Conservation (phyloP, 1,140 invertebrate species). For the Whitmania pigra region DNA sequence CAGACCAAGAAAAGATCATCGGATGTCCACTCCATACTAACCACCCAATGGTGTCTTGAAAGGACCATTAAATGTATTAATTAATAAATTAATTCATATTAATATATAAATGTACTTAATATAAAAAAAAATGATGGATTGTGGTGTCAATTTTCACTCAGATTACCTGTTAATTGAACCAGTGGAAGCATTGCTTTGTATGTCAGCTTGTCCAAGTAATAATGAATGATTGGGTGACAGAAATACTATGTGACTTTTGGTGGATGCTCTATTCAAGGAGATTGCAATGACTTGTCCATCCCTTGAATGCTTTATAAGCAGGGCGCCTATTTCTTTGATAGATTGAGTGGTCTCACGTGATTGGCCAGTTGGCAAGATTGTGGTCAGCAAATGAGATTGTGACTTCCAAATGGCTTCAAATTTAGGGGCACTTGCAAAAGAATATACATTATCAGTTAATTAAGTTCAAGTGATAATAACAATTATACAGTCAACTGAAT, state of each 20-base stretch:
- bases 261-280: neutral
- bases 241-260: neutral
- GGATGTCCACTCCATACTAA: constrained; percentile 37
- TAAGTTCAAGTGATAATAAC: neutral
- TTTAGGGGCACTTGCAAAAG: too few species aligned
- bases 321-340: neutral
- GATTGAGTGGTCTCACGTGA: neutral
- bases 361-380: neutral
- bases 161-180: too few species aligned
- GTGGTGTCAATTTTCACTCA: neutral
- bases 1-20: constrained; percentile 39
- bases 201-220: too few species aligned
- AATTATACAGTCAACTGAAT: neutral
- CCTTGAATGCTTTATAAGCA: neutral
- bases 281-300: neutral
- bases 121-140: neutral
- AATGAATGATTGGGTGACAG: neutral
- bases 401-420: neutral
- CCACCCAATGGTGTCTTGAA: constrained; percentile 37
- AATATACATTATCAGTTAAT: too few species aligned
- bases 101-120: too few species aligned
- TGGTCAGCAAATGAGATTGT: neutral
- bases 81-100: too few species aligned
- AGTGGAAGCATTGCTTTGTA: too few species aligned
- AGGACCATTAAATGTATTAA: too few species aligned